Evolutionary conservation across 2,888 invertebrate genomes (phyloP), one percentile per base, ranked within the genome.

Genomic region (Lutraria lutraria): DNA sequence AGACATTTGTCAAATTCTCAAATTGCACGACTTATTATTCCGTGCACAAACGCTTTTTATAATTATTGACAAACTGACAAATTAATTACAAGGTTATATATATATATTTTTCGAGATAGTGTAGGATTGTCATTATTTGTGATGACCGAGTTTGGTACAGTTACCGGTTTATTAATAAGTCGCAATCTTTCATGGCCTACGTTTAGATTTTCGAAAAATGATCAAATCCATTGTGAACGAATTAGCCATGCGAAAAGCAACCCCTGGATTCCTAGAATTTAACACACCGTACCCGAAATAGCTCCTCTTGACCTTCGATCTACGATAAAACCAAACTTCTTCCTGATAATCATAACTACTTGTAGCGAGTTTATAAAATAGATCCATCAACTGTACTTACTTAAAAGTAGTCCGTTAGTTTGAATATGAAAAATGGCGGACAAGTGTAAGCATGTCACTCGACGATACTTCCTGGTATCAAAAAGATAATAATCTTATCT

Each of bases 381-480:
- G 76, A 76, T 34, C 16, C 2, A 4, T 31, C 19, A 31, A 31
- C 76, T 13, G 31, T 76, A n/a, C n/a, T 3, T 12, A 25, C 34
- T 31, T 8, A 31, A 76, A 76, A 76, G 76, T 76, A 76, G 76
- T 76, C 76, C 76, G 34, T 31, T 76, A 31, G 76, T 76, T 76
- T 6, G 31, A 76, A 76, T 76, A 76, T 34, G 72, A 34, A 31
- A 76, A 76, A 19, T 76, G 76, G 76, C 76, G 76, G 31, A 31
- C 34, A 76, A 16, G 19, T 76, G 19, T 16, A 3, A 19, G 16
- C 25, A 16, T 76, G 31, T 76, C 19, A 56, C 16, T 56, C 21
- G 56, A 19, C 1, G 21, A 1, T 76, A 76, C 76, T 76, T 76
- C 76, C 76, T 31, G 76, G 76, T 76, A 34, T 34, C 31, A 76